Evolutionary conservation across 1,140 invertebrate genomes (phyloP), one percentile per base, ranked within the genome.

Genomic region (Zaprionus ornatus): DNA sequence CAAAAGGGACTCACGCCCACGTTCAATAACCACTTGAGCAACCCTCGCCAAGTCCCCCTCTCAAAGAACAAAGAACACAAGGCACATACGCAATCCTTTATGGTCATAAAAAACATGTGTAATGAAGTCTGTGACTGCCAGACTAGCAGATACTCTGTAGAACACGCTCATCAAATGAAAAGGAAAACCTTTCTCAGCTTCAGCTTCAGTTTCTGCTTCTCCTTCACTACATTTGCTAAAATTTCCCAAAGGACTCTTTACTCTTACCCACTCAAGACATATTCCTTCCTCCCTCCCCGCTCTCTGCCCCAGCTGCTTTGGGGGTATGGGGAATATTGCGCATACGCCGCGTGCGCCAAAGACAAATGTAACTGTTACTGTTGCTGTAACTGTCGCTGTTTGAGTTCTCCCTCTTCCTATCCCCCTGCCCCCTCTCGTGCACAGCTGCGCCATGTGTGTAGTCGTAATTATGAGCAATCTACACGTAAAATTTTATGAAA

Each of bases 381-480:
- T 59, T n/a, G 19, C 65, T 67, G 54, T 59, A 48, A 59, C 65
- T 68, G 55, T 68, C 65, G 45, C 55, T 59, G 65, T 68, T 68
- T 68, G 29, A 59, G 65, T 68, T 68, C 42, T 45, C n/a, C 40
- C 37, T 29, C 37, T 48, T 32, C 40, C 63, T 23, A 21, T n/a
- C n/a, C 48, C 10, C 48, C 48, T 5, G n/a, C 42, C n/a, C 42
- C 42, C 2, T 10, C 54, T 19, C 4, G 3, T 40, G 52, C 73
- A 37, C 73, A 56, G 60, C 65, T 79, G 59, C n/a, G 45, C 29
- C 79, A 29, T 55, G 70, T 84, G 67, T 83, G 54, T 67, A 69
- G 80, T 65, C 62, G 82, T 86, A 86, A 86, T 86, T 86, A 87
- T 87, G 84, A 86, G 83, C 85, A 79, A 82, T 80, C 67, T 56